Conservation (phyloP, 2,797 vertebrate species). For the Xerus rutilus region DNA sequence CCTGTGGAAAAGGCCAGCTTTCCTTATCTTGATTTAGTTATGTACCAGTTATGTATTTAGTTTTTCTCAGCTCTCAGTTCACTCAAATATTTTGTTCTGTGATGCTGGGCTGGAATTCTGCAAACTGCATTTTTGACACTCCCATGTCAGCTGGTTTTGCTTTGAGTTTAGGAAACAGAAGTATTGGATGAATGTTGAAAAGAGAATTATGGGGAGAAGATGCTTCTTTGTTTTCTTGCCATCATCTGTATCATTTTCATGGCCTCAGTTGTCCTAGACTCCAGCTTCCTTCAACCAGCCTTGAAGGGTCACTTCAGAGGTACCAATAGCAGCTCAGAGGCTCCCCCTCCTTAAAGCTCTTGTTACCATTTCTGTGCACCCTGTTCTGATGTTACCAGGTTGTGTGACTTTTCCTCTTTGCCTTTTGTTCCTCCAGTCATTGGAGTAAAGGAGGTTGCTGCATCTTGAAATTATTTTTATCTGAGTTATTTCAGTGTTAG, state of each 20-base stretch:
- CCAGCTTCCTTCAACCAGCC: not conserved
- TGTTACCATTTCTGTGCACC: no score
- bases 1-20: not conserved
- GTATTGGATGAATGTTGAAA: not conserved
- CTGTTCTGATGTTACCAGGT: not conserved
- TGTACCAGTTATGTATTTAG: not conserved
- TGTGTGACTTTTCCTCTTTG: not conserved
- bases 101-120: not conserved
- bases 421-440: not conserved
- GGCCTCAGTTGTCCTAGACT: not conserved
- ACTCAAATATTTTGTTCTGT: not conserved
- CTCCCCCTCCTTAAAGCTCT: not conserved
- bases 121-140: not conserved
- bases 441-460: not conserved
- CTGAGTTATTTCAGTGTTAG: not conserved
- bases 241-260: not conserved
- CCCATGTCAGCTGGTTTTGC: not conserved
- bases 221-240: not conserved
- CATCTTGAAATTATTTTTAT: not conserved
- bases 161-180: not conserved
- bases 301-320: not conserved
- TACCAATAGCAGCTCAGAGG: not conserved
- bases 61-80: not conserved
- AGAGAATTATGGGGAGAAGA: not conserved
- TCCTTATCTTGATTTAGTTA: not conserved